Base-by-base conservation (phyloP, 1,140 invertebrate genomes). In the Orchestia grillus region DNA sequence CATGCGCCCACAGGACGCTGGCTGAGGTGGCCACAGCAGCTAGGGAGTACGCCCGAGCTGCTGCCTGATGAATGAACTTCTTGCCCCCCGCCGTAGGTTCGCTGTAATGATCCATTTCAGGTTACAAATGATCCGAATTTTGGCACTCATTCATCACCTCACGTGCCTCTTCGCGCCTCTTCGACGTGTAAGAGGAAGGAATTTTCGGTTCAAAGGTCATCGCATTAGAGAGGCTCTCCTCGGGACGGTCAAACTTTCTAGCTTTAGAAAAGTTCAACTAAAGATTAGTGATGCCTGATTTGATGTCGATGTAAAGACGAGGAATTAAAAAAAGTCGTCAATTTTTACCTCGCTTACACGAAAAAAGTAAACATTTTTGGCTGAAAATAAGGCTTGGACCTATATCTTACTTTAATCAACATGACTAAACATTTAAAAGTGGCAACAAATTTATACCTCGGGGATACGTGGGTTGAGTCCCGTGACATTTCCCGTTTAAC, bases 21-120 rank as follows among this genome's bases (percentile, higher is more conserved):
- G 62, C 11, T 23, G 62, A 77, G 62, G 42, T n/a, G 43, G 44
- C 95, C 77, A 40, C 95, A 95, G 43, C 95, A 62, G 95, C 57
- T 57, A 36, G 43, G 43, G 57, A 62, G 57, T 91, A 91, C 95
- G 44, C 44, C 44, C 77, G 87, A 96, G 41, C 88, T n/a, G 95
- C 42, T 44, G 36, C 44, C 43, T 94, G 92, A 94, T 45, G 40
- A 44, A 94, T 94, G 92, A 47, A 94, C 43, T 94, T 94, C 92
- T 94, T 94, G 92, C 44, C 36, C 43, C 44, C 92, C 44, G 53
- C 95, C 62, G 95, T 96, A 96, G 95, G 95, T 96, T 96, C 45
- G 95, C 95, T 96, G 95, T 96, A 96, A 96, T 96, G 95, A 96
- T 77, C 57, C 77, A 96, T 96, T 96, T 96, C 45, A 43, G 87